phyloP scores from a whole-genome alignment of 2,113 vertebrate species.

The Phalacrocorax carbo region DNA sequence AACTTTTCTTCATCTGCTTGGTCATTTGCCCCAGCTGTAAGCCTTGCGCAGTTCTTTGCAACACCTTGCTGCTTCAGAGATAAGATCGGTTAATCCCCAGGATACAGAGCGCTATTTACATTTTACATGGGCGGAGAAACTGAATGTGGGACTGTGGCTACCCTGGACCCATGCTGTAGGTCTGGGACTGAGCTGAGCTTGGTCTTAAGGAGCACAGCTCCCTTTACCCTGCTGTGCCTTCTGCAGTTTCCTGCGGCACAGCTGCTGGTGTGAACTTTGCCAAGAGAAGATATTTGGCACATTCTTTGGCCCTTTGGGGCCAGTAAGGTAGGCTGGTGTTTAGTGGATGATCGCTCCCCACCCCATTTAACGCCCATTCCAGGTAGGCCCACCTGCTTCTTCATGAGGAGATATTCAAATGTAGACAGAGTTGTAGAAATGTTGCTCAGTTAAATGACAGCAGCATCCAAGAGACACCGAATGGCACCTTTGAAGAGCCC shows the following conservation, averaged over 20 bases:
- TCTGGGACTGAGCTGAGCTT: background rate
- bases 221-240: background rate
- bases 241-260: background rate
- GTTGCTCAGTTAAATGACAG: background rate
- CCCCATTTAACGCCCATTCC: accelerated
- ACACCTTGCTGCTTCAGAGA: background rate
- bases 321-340: background rate
- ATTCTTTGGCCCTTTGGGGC: background rate
- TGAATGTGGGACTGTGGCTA: background rate
- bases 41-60: accelerated
- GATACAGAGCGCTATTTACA: background rate
- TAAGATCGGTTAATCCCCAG: background rate
- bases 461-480: background rate
- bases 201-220: background rate
- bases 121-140: background rate
- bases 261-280: background rate
- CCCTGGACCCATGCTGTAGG: background rate
- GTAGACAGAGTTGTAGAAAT: background rate
- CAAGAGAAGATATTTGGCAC: background rate
- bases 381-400: background rate
- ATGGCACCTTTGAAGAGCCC: background rate
- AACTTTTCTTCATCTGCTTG: background rate
- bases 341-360: background rate
- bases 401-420: background rate
- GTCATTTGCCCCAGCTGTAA: background rate